phyloP scores from a whole-genome alignment of 2,113 vertebrate genomes.

The Cyprinodon tularosa region DNA sequence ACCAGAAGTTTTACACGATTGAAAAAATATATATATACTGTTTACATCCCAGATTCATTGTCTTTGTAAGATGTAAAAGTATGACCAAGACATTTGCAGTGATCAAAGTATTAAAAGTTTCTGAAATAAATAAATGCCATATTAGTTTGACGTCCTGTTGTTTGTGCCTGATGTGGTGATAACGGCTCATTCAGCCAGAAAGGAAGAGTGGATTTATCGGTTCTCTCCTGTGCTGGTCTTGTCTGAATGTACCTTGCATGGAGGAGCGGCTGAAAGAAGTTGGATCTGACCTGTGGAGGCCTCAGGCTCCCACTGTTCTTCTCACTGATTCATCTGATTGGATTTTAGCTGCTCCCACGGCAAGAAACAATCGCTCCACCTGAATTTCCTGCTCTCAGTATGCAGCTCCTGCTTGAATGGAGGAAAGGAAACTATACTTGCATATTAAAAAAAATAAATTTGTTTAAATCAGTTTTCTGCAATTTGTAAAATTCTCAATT shows the following conservation, averaged over 20 bases:
- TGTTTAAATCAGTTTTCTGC: neutral
- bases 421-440: neutral
- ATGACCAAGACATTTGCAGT: slow-evolving; percentile 78
- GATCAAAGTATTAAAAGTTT: slow-evolving; percentile 81
- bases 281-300: slow-evolving; percentile 27
- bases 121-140: slow-evolving; percentile 79
- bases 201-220: slow-evolving; percentile 8
- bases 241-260: slow-evolving; percentile 40
- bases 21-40: slow-evolving; percentile 43
- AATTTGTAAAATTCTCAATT: neutral
- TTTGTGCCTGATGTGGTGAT: neutral
- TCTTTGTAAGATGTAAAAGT: slow-evolving; percentile 82
- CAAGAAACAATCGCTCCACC: slow-evolving; percentile 14
- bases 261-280: slow-evolving; percentile 11
- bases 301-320: slow-evolving; percentile 40
- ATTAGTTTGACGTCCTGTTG: slow-evolving; percentile 40
- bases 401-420: neutral
- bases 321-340: slow-evolving; percentile 49
- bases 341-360: slow-evolving; percentile 36
- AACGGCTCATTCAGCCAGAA: neutral
- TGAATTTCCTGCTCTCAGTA: slow-evolving; percentile 9
- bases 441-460: neutral
- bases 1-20: slow-evolving; percentile 41
- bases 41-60: slow-evolving; percentile 79
- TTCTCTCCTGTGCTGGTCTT: slow-evolving; percentile 20